Evolutionary conservation across 2,888 invertebrate genomes (phyloP).

Genomic region (Shargacucullia verbasci): DNA sequence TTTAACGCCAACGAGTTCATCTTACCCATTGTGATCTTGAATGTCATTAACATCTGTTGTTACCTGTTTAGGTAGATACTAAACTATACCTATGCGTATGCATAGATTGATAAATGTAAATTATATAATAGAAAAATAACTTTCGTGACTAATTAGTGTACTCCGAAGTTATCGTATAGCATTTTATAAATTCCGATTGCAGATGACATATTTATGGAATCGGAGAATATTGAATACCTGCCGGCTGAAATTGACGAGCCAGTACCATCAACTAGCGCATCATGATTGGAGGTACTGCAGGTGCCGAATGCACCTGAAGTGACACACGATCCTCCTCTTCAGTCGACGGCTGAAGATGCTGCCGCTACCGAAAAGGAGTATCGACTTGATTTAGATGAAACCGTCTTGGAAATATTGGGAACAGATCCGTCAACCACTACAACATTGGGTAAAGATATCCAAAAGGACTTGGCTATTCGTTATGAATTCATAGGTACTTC

Average conservation of each 20-base stretch:
- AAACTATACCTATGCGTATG: neutral
- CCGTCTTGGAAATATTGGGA: too few relatives aligned
- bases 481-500: conserved; percentile 1
- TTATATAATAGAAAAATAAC: neutral
- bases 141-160: neutral
- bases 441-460: too few relatives aligned
- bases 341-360: too few relatives aligned
- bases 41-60: too few relatives aligned
- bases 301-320: neutral
- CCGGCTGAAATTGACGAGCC: neutral
- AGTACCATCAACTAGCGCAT: conserved; percentile 4
- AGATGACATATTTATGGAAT: neutral
- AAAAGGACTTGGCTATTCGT: too few relatives aligned
- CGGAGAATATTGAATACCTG: neutral
- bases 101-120: neutral
- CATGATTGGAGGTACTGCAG: neutral
- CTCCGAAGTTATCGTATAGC: neutral
- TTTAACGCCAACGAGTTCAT: too few relatives aligned
- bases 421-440: too few relatives aligned
- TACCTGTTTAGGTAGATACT: neutral
- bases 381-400: too few relatives aligned
- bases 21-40: too few relatives aligned
- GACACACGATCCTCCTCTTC: too few relatives aligned
- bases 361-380: too few relatives aligned
- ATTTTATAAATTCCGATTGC: neutral